Conservation (phyloP, 1,140 invertebrate species). For the Dufourea novaeangliae region DNA sequence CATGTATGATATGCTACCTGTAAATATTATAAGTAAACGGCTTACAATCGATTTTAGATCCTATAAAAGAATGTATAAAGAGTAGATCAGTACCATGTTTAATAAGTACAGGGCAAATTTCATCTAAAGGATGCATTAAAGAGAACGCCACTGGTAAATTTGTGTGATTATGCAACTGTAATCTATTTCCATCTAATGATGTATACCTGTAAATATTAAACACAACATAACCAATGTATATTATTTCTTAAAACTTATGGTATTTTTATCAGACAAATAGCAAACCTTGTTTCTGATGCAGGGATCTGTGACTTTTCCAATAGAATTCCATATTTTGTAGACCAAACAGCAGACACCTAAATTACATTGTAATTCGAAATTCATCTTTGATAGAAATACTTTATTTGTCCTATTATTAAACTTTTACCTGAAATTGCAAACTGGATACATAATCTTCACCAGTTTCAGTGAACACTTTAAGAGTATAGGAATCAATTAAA, state of each 20-base stretch:
- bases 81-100: conserved; percentile 82
- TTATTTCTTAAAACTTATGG: not conserved
- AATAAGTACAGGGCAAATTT: conserved; percentile 91
- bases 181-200: conserved; percentile 72
- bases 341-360: conserved; percentile 85
- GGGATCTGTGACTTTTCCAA: conserved; percentile 84
- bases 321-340: conserved; percentile 89
- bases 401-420: not conserved
- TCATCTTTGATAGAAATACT: conserved; percentile 7
- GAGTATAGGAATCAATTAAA: conserved; percentile 88
- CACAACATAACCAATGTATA: not conserved
- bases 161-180: conserved; percentile 63
- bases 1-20: conserved; percentile 82
- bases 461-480: conserved; percentile 90
- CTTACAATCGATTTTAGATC: not conserved
- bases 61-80: not conserved
- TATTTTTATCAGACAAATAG: conserved; percentile 1
- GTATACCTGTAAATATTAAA: conserved; percentile 58
- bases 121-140: conserved; percentile 93
- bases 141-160: conserved; percentile 84
- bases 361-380: conserved; percentile 16
- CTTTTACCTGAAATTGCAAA: conserved; percentile 91
- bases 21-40: conserved; percentile 53
- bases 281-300: conserved; percentile 64
- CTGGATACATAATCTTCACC: conserved; percentile 92